Percentiles rank a stretch among this genome's conserved stretches.
Conservation (phyloP, 2,888 invertebrate genomes). For the Pollenia labialis region DNA sequence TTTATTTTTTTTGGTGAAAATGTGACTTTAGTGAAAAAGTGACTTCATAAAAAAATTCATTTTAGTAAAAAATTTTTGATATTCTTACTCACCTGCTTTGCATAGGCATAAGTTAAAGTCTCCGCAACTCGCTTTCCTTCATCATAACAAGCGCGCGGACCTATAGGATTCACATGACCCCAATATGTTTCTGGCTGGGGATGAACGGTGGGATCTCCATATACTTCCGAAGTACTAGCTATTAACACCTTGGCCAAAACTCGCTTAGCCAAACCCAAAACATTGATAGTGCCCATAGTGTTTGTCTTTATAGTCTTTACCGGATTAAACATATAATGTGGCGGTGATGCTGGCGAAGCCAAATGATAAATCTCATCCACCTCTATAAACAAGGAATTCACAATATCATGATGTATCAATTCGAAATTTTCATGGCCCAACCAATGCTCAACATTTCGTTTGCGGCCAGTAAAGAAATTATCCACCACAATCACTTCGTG, state of each 20-base stretch:
- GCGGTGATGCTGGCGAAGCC: conserved; percentile 99
- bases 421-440: conserved; percentile 99
- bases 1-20: no score
- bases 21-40: no score
- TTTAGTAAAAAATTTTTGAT: neutral
- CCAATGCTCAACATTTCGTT: conserved; percentile 99
- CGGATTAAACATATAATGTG: conserved; percentile 99
- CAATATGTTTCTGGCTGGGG: conserved; percentile 99
- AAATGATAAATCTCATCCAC: conserved; percentile 99
- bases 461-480: conserved; percentile 99
- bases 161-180: conserved; percentile 99
- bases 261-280: conserved; percentile 95
- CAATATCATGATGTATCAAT: conserved; percentile 99
- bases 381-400: conserved; percentile 98
- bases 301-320: conserved; percentile 99
- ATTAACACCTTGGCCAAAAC: conserved; percentile 96
- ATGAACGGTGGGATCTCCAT: conserved; percentile 99
- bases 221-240: conserved; percentile 99
- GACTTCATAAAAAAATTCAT: no score
- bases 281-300: conserved; percentile 96
- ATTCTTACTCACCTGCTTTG: conserved; percentile 88
- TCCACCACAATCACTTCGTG: conserved; percentile 99
- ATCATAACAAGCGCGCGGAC: conserved; percentile 98
- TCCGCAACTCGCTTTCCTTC: conserved; percentile 99
- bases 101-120: conserved; percentile 97